phyloP scores from a whole-genome alignment of 2,797 vertebrate species.

The Lindbergichthys nudifrons region DNA sequence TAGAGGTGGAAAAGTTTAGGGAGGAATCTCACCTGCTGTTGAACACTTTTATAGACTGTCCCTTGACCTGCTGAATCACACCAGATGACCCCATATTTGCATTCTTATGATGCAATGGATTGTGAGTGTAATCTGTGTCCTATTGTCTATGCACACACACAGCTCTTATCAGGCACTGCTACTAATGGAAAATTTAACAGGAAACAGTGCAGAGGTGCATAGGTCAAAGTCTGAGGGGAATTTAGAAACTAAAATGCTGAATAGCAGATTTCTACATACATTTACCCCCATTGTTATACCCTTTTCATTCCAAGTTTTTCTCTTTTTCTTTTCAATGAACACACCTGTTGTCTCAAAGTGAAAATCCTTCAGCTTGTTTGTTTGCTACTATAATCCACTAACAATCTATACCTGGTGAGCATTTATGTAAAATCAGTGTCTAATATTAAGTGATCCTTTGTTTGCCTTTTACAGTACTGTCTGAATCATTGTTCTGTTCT shows the following conservation, averaged over 20 bases:
- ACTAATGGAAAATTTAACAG: slow-evolving; percentile 69
- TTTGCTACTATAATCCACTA: neutral
- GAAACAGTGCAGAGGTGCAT: slow-evolving; percentile 54
- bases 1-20: neutral
- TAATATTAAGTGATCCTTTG: slow-evolving; percentile 4
- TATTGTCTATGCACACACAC: slow-evolving; percentile 47
- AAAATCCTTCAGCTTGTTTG: neutral
- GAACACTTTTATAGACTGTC: neutral
- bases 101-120: slow-evolving; percentile 39
- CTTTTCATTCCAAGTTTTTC: neutral
- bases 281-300: fast-evolving
- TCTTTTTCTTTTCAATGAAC: slow-evolving; percentile 1
- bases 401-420: neutral
- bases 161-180: slow-evolving; percentile 66
- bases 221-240: slow-evolving; percentile 78
- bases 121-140: slow-evolving; percentile 45
- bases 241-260: slow-evolving; percentile 34
- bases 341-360: neutral
- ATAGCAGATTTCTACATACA: slow-evolving; percentile 23
- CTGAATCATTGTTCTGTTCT: slow-evolving; percentile 42
- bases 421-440: slow-evolving; percentile 1
- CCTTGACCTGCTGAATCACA: slow-evolving; percentile 28
- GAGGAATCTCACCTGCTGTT: slow-evolving; percentile 11
- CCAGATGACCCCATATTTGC: slow-evolving; percentile 27
- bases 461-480: slow-evolving; percentile 26